These are phyloP conservation scores for Leptopilina myrica DNA, from an alignment of 2,888 invertebrate genomes.

Conservation along the genomic window DNA sequence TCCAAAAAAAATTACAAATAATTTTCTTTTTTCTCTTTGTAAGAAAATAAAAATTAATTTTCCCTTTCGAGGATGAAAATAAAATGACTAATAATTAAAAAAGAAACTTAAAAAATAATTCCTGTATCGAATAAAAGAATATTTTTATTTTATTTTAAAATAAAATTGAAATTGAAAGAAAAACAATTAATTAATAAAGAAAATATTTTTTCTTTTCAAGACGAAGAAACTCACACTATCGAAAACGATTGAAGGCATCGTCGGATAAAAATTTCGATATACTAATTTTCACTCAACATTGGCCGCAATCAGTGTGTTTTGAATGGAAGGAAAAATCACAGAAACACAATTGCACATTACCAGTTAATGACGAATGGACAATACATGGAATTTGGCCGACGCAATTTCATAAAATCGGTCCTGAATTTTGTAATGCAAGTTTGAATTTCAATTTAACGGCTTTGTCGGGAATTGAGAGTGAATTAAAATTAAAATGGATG, in stretches of 20 bases:
- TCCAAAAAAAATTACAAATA: no score
- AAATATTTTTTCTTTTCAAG: not conserved
- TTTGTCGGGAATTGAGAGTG: constrained; percentile 79
- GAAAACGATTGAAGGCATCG: not conserved
- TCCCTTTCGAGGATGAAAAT: no score
- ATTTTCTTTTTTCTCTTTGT: no score
- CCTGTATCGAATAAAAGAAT: no score
- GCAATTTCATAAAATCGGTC: constrained; percentile 82
- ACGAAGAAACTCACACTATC: not conserved
- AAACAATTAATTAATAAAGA: no score
- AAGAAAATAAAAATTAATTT: no score
- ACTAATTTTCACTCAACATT: constrained; percentile 88
- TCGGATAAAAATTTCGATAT: constrained; percentile 81
- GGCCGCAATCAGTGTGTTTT: constrained; percentile 86
- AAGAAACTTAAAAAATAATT: no score
- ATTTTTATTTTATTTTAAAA: no score
- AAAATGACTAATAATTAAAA: no score
- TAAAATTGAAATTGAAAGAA: no score
- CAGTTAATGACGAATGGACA: constrained; percentile 83
- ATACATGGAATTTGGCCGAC: constrained; percentile 93
- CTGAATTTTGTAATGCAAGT: constrained; percentile 84
- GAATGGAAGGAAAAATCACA: constrained; percentile 83
- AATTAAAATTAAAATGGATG: constrained; percentile 83
- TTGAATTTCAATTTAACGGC: constrained; percentile 82
- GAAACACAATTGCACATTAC: constrained; percentile 82